Evolutionary conservation across 2,888 invertebrate genomes (phyloP), one percentile per base, ranked within the genome.

Genomic region (Cylindroiulus punctatus): DNA sequence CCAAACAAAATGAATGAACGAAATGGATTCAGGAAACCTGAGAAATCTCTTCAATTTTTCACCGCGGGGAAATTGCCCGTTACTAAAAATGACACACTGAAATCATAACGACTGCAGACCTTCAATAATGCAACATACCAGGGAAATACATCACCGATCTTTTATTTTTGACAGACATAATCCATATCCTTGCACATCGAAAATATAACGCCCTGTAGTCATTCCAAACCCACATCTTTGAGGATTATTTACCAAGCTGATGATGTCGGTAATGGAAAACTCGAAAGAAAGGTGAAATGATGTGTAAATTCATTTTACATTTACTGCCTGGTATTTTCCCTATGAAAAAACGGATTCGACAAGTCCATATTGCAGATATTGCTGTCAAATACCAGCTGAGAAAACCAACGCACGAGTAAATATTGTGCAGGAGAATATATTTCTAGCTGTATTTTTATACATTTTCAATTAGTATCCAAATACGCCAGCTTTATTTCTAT

Each of bases 1-100:
- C 30, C 76, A 76, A 76, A 76, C 76, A 76, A 76, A n/a, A n/a
- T 76, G 76, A 76, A 76, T 76, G 30, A 12, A 76, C 76, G 30
- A 30, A 30, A 76, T 76, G 76, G 76, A 76, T 76, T 76, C 30
- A 3, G 30, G 76, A 76, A 76, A 76, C 76, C 26, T 76, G 22
- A n/a, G n/a, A 22, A 12, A 76, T 8, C 76, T 30, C 76, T 76
- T 76, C 30, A 76, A 76, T 76, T 76, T 76, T 76, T 76, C 76
- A 30, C 30, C 76, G 7, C 7, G 65, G 30, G 12, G 76, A 76
- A 26, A 76, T 76, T 76, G 76, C 30, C 76, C 14, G 3, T 14
- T 76, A 76, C 76, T 76, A 76, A 30, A 76, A 76, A 26, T 76
- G 76, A 76, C 76, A 76, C 30, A 76, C 14, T 30, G 1, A 76